These are phyloP conservation scores for Xiphophorus maculatus DNA, from an alignment of 2,113 vertebrate genomes.

Conservation along the genomic window DNA sequence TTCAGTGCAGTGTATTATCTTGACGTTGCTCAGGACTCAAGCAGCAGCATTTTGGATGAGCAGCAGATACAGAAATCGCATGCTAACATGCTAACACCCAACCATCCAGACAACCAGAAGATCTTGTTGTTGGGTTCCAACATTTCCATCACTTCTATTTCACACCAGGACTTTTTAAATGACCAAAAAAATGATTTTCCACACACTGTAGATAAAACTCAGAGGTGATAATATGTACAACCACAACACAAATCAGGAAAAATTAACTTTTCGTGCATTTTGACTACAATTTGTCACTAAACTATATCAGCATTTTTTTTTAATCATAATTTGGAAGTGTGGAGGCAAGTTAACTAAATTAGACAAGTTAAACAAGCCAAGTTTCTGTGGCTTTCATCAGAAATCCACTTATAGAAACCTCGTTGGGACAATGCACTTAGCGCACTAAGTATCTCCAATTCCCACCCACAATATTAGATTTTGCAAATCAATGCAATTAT, in stretches of 20 bases:
- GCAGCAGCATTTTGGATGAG: no score
- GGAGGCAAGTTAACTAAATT: neutral
- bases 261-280: neutral
- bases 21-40: no score
- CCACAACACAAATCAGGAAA: neutral
- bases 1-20: no score
- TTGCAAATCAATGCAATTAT: conserved; percentile 11
- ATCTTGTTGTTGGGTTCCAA: no score
- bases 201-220: neutral
- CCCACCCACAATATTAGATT: conserved; percentile 29
- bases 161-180: neutral
- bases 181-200: neutral
- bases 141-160: no score
- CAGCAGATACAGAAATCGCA: no score
- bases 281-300: neutral
- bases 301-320: neutral
- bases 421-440: neutral
- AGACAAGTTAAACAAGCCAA: neutral
- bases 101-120: no score
- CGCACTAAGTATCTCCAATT: neutral
- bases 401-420: neutral
- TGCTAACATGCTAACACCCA: no score
- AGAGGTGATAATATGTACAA: neutral
- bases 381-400: neutral
- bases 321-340: neutral